These are phyloP conservation scores for Intellagama lesueurii DNA, from an alignment of 2,797 vertebrate species.

Conservation along the genomic window DNA sequence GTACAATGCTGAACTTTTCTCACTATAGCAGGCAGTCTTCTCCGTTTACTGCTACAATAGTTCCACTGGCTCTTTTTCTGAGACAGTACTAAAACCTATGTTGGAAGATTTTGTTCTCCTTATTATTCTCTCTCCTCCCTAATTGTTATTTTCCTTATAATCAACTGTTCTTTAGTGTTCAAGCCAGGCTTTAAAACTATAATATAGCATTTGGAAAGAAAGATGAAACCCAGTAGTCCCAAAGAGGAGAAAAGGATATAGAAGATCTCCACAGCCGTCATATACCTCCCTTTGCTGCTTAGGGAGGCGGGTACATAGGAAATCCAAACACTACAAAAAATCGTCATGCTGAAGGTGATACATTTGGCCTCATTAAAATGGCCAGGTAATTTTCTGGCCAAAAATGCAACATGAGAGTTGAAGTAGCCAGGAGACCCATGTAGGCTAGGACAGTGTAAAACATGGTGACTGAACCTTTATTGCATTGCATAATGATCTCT, in stretches of 20 bases:
- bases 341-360: background rate
- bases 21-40: background rate
- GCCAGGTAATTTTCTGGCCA: background rate
- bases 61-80: slow-evolving; percentile 4
- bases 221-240: background rate
- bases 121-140: background rate
- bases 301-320: background rate
- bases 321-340: background rate
- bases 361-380: background rate
- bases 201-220: too few species aligned
- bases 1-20: background rate
- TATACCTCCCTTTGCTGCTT: background rate
- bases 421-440: background rate
- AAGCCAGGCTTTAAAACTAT: background rate
- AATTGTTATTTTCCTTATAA: background rate
- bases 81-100: background rate
- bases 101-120: background rate
- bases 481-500: background rate
- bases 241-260: background rate
- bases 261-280: background rate
- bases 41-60: background rate
- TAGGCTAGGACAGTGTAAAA: background rate
- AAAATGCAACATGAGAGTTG: background rate
- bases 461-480: too few species aligned
- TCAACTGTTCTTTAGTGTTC: background rate